Conservation (phyloP, 2,797 vertebrate genomes). For the Neosilurus mollespiculum region DNA sequence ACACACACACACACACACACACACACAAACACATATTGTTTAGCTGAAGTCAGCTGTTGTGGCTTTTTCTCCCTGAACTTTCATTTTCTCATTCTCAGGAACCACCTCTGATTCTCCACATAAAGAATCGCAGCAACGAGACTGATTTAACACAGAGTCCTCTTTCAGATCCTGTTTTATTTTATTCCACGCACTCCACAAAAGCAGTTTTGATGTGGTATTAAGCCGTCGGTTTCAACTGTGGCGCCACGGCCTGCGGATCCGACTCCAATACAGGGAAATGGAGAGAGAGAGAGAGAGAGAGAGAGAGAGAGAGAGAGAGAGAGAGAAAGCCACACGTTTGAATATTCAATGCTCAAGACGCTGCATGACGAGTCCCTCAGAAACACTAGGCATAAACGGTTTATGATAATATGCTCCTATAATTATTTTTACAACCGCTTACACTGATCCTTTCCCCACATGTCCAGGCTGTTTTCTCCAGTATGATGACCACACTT, state of each 20-base stretch:
- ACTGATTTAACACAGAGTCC: conserved; percentile 57
- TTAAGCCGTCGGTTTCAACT: conserved; percentile 69
- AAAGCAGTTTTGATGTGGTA: conserved; percentile 64
- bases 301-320: conserved; percentile 8
- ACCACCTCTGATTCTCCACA: conserved; percentile 57
- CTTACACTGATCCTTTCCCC: conserved; percentile 66
- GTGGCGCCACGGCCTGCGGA: conserved; percentile 70
- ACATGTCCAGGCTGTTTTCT: conserved; percentile 62
- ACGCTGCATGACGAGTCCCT: conserved; percentile 52
- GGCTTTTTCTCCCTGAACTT: neutral
- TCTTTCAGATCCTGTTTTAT: conserved; percentile 64
- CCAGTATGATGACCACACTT: conserved; percentile 49
- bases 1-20: neutral
- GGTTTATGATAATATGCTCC: conserved; percentile 62
- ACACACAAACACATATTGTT: neutral
- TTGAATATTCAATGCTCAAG: conserved; percentile 57
- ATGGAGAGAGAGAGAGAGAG: neutral
- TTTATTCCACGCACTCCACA: conserved; percentile 61
- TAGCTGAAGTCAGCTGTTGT: neutral
- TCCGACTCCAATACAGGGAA: conserved; percentile 61
- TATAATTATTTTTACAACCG: conserved; percentile 60
- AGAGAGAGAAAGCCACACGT: conserved; percentile 52
- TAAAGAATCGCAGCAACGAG: conserved; percentile 52
- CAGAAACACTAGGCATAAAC: conserved; percentile 64
- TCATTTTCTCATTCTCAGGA: conserved; percentile 49